Percentiles rank a stretch among this genome's conserved stretches.
Conservation (phyloP, 2,888 invertebrate genomes). For the Trichogramma dendrolimi region DNA sequence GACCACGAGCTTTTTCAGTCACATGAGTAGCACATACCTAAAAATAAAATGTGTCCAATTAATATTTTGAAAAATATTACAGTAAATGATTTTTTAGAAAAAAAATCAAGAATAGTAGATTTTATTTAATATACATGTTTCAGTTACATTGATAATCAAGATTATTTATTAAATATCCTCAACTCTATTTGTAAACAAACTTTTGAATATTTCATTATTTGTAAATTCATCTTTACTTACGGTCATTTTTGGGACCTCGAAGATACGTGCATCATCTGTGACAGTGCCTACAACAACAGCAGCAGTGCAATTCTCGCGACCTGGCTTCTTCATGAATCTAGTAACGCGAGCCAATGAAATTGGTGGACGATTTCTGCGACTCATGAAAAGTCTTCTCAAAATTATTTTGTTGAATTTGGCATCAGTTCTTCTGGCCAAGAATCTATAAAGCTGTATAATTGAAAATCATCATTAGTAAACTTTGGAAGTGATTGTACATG, state of each 20-base stretch:
- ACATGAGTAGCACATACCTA: slow-evolving; percentile 87
- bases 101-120: slow-evolving; percentile 12
- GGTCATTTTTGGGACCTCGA: slow-evolving; percentile 85
- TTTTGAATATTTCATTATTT: background rate
- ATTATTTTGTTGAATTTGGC: slow-evolving; percentile 96
- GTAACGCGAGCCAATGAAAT: slow-evolving; percentile 85
- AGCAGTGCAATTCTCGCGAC: slow-evolving; percentile 80
- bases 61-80: slow-evolving; percentile 2
- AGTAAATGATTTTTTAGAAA: background rate
- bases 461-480: background rate
- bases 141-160: background rate
- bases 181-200: background rate
- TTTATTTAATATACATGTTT: background rate
- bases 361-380: slow-evolving; percentile 90
- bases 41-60: slow-evolving; percentile 4
- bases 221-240: slow-evolving; percentile 49
- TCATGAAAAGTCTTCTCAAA: slow-evolving; percentile 94
- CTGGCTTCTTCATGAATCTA: slow-evolving; percentile 82
- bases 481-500: background rate
- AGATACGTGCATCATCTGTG: slow-evolving; percentile 90
- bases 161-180: slow-evolving; percentile 1
- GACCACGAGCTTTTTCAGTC: slow-evolving; percentile 89
- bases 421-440: slow-evolving; percentile 91
- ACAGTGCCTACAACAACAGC: slow-evolving; percentile 90
- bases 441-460: slow-evolving; percentile 81